Evolutionary conservation across 2,797 vertebrate species (phyloP).

Genomic region (Meda fulgida): DNA sequence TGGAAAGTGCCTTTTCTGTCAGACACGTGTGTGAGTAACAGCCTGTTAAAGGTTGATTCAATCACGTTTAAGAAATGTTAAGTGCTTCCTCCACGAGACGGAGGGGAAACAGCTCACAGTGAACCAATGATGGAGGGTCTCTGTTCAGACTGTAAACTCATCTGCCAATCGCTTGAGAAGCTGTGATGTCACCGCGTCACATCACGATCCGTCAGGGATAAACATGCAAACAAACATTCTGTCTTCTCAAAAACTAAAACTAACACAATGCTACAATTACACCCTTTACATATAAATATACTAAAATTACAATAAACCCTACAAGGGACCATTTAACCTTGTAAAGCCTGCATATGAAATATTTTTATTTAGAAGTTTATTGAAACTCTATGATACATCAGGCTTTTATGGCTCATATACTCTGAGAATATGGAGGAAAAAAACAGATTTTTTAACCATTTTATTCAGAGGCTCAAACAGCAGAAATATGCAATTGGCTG

Average conservation of each 20-base stretch:
- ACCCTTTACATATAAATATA: no score
- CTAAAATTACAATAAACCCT: background rate
- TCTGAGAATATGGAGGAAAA: no score
- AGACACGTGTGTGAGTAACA: constrained; percentile 31
- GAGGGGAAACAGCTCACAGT: background rate
- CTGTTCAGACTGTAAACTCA: background rate
- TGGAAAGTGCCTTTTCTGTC: constrained; percentile 35
- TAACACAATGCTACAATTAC: no score
- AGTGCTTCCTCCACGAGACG: background rate
- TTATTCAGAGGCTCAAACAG: no score
- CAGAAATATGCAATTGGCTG: no score
- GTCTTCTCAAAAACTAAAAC: background rate
- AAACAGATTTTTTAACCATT: no score
- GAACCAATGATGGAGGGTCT: background rate
- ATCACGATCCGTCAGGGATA: constrained; percentile 6
- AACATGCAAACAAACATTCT: background rate
- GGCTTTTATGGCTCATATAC: background rate
- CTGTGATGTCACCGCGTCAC: constrained; percentile 38
- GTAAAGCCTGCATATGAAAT: background rate
- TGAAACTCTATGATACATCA: background rate
- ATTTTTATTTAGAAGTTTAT: background rate
- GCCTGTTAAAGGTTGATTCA: constrained; percentile 44
- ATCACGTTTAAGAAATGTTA: constrained; percentile 40
- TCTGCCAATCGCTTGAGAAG: constrained; percentile 8
- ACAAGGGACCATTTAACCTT: background rate